These are phyloP conservation scores for Stramonita haemastoma DNA, from an alignment of 2,888 invertebrate genomes.

Conservation along the genomic window DNA sequence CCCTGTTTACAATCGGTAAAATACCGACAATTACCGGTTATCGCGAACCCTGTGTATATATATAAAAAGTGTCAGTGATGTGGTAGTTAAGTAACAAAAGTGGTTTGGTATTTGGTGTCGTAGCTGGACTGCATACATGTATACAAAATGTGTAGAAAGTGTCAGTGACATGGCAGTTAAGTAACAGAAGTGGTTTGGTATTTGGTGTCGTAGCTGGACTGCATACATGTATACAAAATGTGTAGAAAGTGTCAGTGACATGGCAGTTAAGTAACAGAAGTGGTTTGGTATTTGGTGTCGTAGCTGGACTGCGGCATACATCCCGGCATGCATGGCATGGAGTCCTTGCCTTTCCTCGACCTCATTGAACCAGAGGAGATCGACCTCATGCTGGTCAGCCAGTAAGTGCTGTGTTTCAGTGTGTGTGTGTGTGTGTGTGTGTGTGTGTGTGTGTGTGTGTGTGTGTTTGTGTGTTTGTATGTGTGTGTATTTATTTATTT, in stretches of 20 bases:
- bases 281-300: slow-evolving; percentile 39
- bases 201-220: slow-evolving; percentile 85
- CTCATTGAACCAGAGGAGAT: slow-evolving; percentile 96
- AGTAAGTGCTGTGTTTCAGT: slow-evolving; percentile 81
- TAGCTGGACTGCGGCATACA: slow-evolving; percentile 98
- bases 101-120: slow-evolving; percentile 39
- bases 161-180: background rate
- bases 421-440: background rate
- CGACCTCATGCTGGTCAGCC: slow-evolving; percentile 93
- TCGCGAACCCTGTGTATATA: no score
- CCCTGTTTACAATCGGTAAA: no score
- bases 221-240: slow-evolving; percentile 76
- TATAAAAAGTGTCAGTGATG: background rate
- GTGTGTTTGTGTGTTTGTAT: background rate
- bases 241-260: background rate
- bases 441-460: background rate
- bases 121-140: slow-evolving; percentile 89
- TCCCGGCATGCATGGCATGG: slow-evolving; percentile 95
- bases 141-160: no score
- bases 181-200: background rate
- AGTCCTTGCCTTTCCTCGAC: slow-evolving; percentile 98
- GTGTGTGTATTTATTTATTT: no score
- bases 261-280: background rate
- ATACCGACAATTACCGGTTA: no score
- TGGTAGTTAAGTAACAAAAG: background rate